Conservation (phyloP, 1,140 invertebrate genomes). For the Andrena cerasifolii region DNA sequence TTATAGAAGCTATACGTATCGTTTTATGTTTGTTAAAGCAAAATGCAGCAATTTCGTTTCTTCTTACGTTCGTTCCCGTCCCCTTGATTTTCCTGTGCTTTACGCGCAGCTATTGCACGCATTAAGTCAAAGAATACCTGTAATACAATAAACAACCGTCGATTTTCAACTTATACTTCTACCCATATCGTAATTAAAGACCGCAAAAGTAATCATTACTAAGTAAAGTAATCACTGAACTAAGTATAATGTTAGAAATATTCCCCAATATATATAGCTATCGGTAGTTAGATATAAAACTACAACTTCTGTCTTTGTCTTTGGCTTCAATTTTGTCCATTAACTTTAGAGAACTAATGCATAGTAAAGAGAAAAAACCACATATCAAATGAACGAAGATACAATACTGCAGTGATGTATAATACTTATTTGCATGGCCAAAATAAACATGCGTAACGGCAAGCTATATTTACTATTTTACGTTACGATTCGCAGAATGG, state of each 20-base stretch:
- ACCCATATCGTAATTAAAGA: conserved; percentile 2
- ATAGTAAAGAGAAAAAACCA: not conserved
- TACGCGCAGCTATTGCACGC: conserved; percentile 96
- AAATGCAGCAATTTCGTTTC: conserved; percentile 94
- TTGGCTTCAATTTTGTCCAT: not conserved
- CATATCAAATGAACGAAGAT: not conserved
- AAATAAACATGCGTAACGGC: conserved; percentile 26
- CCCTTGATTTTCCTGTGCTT: conserved; percentile 95
- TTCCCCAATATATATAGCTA: not conserved
- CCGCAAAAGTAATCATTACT: not conserved
- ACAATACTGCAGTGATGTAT: not conserved
- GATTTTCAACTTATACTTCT: conserved; percentile 25
- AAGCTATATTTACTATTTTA: conserved; percentile 20
- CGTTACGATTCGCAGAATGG: not conserved
- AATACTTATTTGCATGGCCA: not conserved
- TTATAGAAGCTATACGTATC: conserved; percentile 52
- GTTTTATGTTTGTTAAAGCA: conserved; percentile 82
- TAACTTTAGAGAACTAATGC: not conserved
- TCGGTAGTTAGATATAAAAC: not conserved
- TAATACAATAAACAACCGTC: conserved; percentile 66
- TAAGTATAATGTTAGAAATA: conserved; percentile 9
- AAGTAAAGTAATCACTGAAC: not conserved
- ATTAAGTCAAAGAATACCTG: conserved; percentile 99
- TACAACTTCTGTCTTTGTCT: not conserved
- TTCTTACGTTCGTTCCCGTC: conserved; percentile 94